These are phyloP conservation scores for Philypnodon macrostomus DNA, from an alignment of 2,797 vertebrate genomes.

Conservation along the genomic window DNA sequence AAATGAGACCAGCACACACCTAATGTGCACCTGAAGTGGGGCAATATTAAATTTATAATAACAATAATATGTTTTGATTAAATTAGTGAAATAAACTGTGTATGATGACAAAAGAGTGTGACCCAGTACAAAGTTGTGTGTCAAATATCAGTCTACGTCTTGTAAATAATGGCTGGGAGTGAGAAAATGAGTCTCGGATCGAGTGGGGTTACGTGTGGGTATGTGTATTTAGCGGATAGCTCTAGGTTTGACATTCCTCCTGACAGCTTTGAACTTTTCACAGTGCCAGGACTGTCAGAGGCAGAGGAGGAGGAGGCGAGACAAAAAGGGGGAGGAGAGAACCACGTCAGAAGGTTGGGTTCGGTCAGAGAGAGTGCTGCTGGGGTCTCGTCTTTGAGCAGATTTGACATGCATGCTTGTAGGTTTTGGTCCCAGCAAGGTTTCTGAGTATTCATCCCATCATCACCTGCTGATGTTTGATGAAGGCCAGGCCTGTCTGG, in stretches of 20 bases:
- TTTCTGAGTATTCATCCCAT: constrained; percentile 66
- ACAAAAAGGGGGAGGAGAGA: constrained; percentile 48
- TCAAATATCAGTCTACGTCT: constrained; percentile 32
- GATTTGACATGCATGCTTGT: constrained; percentile 29
- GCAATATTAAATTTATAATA: too few relatives aligned
- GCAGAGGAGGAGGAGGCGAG: constrained; percentile 22
- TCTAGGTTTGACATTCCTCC: constrained; percentile 84
- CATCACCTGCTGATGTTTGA: constrained; percentile 83
- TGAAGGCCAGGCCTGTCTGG: constrained; percentile 80
- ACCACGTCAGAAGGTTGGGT: constrained; percentile 40
- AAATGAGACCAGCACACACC: too few relatives aligned
- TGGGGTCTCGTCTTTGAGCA: constrained; percentile 17
- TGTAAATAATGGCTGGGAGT: constrained; percentile 15
- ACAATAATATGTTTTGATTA: too few relatives aligned
- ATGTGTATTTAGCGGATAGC: constrained; percentile 70
- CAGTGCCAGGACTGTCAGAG: constrained; percentile 76
- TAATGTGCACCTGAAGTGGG: too few relatives aligned
- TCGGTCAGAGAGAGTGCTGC: constrained; percentile 9
- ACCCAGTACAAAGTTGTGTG: constrained; percentile 28
- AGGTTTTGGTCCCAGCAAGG: constrained; percentile 57
- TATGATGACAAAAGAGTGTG: constrained; percentile 12
- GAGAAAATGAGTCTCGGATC: constrained; percentile 23
- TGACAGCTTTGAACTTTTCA: constrained; percentile 98
- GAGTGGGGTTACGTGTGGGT: constrained; percentile 18
- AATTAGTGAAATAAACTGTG: constrained; percentile 11